Conservation (phyloP, 2,888 invertebrate species). For the Conistra vaccinii region DNA sequence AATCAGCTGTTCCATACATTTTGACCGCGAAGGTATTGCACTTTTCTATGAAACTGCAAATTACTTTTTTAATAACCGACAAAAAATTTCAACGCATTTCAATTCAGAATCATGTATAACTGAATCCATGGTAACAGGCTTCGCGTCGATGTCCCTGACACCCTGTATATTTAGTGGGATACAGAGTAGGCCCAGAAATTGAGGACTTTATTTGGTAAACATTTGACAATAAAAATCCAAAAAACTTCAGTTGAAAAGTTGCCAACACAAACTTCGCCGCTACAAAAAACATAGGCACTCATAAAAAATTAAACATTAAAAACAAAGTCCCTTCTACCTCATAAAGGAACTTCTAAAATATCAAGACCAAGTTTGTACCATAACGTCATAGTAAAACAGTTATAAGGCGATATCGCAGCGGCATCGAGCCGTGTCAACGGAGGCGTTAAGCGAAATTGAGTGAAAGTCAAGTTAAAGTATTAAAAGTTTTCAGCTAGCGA, state of each 20-base stretch:
- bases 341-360: constrained; percentile 16
- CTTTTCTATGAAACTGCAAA: too few relatives aligned
- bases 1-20: too few relatives aligned
- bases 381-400: constrained; percentile 77
- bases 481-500: constrained; percentile 90
- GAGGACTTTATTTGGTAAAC: background rate
- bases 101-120: too few relatives aligned
- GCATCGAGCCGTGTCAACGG: constrained; percentile 85
- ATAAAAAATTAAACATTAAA: constrained; percentile 22
- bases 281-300: background rate
- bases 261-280: background rate
- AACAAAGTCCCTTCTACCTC: background rate
- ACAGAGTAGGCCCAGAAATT: background rate
- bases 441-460: constrained; percentile 89
- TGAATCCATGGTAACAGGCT: too few relatives aligned
- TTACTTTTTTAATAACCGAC: too few relatives aligned
- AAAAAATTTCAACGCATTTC: too few relatives aligned
- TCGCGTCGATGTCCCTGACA: too few relatives aligned
- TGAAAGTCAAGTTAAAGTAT: constrained; percentile 90
- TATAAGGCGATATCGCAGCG: constrained; percentile 79
- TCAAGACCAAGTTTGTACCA: constrained; percentile 65
- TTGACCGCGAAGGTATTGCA: too few relatives aligned
- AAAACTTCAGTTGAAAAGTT: background rate
- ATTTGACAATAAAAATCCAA: background rate
- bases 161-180: background rate